Percentiles rank a stretch among this genome's conserved stretches.
phyloP scores from a whole-genome alignment of 2,888 invertebrate species.

The Monoplex corrugatus region DNA sequence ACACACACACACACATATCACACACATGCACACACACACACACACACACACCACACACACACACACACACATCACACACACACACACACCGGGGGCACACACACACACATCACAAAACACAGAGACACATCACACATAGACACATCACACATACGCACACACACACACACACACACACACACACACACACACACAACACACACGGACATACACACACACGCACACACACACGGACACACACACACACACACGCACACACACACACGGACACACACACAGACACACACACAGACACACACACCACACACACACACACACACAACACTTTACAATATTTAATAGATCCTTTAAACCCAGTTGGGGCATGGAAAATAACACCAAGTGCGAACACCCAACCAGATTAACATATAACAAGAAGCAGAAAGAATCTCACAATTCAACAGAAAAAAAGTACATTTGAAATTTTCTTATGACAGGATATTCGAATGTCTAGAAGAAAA shows the following conservation, averaged over 20 bases:
- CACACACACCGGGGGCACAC: neutral
- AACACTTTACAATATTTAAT: neutral
- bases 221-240: constrained; percentile 16
- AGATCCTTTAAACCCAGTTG: too few relatives aligned
- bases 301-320: neutral
- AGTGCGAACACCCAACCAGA: too few relatives aligned
- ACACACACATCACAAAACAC: neutral
- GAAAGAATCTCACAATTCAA: too few relatives aligned
- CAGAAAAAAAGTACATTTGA: too few relatives aligned
- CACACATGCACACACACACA: neutral
- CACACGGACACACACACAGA: neutral
- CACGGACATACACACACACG: neutral
- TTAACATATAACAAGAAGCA: too few relatives aligned
- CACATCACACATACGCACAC: constrained; percentile 20
- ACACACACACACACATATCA: constrained; percentile 34
- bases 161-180: constrained; percentile 16
- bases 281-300: neutral
- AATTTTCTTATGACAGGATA: too few relatives aligned
- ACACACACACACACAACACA: neutral
- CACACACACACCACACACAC: neutral
- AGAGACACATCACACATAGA: constrained; percentile 6
- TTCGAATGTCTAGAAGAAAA: too few relatives aligned
- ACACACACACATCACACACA: constrained; percentile 16
- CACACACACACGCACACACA: constrained; percentile 42
- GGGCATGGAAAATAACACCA: too few relatives aligned